Percentiles rank a stretch among this genome's conserved stretches.
phyloP scores from a whole-genome alignment of 2,888 invertebrate species.

The Pollenia griseotomentosa region DNA sequence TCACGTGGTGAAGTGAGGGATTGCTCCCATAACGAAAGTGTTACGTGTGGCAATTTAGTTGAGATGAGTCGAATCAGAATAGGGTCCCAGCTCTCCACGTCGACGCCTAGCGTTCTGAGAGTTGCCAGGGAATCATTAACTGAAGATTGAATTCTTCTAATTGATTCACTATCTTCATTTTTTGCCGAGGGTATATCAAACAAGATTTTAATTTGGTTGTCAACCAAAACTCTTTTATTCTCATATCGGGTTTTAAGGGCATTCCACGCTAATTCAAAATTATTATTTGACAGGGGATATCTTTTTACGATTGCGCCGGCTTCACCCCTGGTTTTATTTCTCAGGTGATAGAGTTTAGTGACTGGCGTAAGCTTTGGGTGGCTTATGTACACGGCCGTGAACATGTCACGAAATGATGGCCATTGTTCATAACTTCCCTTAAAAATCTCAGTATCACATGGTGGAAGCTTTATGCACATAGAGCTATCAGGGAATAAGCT shows the following conservation, averaged over 20 bases:
- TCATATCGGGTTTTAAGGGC: constrained; percentile 29
- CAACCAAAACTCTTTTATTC: constrained; percentile 31
- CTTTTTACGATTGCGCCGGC: background rate
- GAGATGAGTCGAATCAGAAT: constrained; percentile 17
- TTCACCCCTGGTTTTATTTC: too few relatives aligned
- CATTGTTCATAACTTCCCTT: too few relatives aligned
- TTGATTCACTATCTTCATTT: background rate
- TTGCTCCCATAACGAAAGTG: constrained; percentile 16
- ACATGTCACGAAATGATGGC: too few relatives aligned
- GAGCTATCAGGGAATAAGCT: too few relatives aligned
- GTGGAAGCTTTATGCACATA: too few relatives aligned
- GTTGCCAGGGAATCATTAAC: constrained; percentile 7
- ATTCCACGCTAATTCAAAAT: constrained; percentile 42
- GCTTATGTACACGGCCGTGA: too few relatives aligned
- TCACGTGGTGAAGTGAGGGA: constrained; percentile 12
- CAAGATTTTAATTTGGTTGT: constrained; percentile 23
- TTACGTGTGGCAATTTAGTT: background rate
- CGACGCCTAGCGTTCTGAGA: background rate
- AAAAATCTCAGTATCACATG: too few relatives aligned
- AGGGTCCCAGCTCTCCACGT: constrained; percentile 10
- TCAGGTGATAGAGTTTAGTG: too few relatives aligned
- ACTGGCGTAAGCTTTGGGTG: too few relatives aligned
- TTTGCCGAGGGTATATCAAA: background rate
- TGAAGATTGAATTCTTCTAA: background rate
- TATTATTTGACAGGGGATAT: background rate